Conservation (phyloP, 2,113 vertebrate species). For the Arothron firmamentum region DNA sequence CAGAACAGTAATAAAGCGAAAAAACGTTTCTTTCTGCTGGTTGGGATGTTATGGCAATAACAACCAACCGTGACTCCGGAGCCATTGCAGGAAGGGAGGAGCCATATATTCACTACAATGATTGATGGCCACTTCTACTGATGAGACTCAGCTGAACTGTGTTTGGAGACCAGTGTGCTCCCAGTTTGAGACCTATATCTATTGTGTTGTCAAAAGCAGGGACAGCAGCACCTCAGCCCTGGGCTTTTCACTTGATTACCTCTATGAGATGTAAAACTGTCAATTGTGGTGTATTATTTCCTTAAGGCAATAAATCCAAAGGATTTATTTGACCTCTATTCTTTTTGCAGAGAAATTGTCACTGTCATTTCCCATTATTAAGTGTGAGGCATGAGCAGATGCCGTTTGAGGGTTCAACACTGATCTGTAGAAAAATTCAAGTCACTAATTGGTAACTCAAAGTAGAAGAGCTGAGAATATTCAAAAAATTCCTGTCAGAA, state of each 20-base stretch:
- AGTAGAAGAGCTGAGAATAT: too few species aligned
- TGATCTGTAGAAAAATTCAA: slow-evolving; percentile 47
- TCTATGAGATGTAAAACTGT: background rate
- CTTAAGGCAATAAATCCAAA: slow-evolving; percentile 15
- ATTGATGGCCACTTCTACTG: slow-evolving; percentile 63
- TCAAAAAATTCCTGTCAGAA: too few species aligned
- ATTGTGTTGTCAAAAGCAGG: slow-evolving; percentile 11
- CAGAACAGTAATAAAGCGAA: slow-evolving; percentile 31
- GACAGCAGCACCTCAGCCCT: slow-evolving; percentile 8
- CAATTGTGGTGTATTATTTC: slow-evolving; percentile 3
- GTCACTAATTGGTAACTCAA: too few species aligned
- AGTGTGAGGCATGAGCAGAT: slow-evolving; percentile 50
- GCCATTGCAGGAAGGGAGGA: slow-evolving; percentile 36
- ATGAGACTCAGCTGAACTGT: slow-evolving; percentile 50
- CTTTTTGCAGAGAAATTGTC: slow-evolving; percentile 9
- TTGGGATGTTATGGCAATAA: slow-evolving; percentile 37
- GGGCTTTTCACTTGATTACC: slow-evolving; percentile 35
- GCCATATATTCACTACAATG: slow-evolving; percentile 42
- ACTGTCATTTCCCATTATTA: background rate
- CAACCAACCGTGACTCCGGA: slow-evolving; percentile 58
- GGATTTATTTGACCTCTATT: background rate
- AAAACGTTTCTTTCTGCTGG: slow-evolving; percentile 40
- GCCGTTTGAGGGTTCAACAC: slow-evolving; percentile 30
- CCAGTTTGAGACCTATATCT: slow-evolving; percentile 12
- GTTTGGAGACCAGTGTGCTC: slow-evolving; percentile 29